Evolutionary conservation across 2,797 vertebrate species (phyloP).

Genomic region (Pelochelys cantorii): DNA sequence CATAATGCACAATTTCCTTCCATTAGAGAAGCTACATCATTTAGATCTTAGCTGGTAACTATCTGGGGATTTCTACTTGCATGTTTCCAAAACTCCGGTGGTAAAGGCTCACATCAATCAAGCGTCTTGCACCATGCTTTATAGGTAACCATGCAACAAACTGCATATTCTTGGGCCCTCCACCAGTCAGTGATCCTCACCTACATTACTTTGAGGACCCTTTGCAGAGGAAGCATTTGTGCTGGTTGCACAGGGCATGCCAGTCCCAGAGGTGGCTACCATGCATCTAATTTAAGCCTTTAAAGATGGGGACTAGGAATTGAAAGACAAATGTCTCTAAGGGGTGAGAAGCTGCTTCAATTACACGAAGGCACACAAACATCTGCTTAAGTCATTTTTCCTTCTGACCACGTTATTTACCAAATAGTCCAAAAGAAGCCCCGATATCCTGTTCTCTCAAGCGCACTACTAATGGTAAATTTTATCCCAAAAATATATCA

Average conservation of each 20-base stretch:
- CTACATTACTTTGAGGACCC: neutral
- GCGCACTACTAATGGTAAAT: neutral
- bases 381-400: neutral
- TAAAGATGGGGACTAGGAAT: neutral
- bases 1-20: too few species aligned
- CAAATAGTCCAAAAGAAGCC: neutral
- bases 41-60: neutral
- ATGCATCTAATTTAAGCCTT: neutral
- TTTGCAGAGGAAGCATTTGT: neutral
- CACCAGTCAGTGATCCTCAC: neutral
- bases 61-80: neutral
- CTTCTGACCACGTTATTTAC: neutral
- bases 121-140: neutral
- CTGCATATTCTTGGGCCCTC: neutral
- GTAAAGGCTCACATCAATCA: neutral
- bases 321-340: neutral
- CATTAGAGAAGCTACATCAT: too few species aligned
- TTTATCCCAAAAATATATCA: neutral
- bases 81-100: neutral
- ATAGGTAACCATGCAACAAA: neutral
- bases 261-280: neutral
- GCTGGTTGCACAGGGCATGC: too few species aligned
- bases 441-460: neutral
- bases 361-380: neutral
- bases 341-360: neutral